Evolutionary conservation across 2,113 vertebrate species (phyloP), one percentile per base, ranked within the genome.

Genomic region (Amazona vittata): DNA sequence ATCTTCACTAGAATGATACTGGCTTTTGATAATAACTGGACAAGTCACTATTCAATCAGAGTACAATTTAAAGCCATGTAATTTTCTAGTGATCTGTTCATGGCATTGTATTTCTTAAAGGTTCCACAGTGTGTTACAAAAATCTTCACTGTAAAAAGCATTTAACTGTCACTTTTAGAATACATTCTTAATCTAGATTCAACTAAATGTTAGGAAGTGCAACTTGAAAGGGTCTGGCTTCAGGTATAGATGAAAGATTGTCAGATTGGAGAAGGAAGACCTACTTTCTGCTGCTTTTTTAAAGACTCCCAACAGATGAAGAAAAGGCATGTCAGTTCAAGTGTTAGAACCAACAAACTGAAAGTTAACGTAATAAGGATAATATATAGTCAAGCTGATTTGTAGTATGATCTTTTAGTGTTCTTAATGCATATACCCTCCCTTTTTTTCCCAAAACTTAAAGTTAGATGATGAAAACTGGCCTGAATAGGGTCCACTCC

Each of bases 201-300:
- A 10, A 35, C 5, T 83, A 62, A 85, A 52, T 63, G 41, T 44
- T 63, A 37, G 53, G 55, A 91, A 75, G 83, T 33, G 49, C 89
- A 75, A 60, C 52, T 89, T 82, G 77, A 87, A 91, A 87, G 52
- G 49, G 33, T 47, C 41, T 93, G 64, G 52, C 57, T 89, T 75
- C 77, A 89, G 60, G 21, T 75, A 35, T 60, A 91, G 74, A 37
- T 94, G 73, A 81, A 94, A 79, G 77, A 81, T 92, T 69, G 63
- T 65, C 76, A 83, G 33, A 59, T 94, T 87, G 84, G 65, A 90
- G 77, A 65, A 64, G 44, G 35, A 64, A 83, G 70, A 69, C 52
- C 62, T 82, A 76, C 50, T 95, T 94, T 74, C 46, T 80, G 13
- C 52, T 76, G 60, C 46, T 50, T 68, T 78, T 50, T 46, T 71